Percentiles rank a stretch among this genome's conserved stretches.
Evolutionary conservation across 2,888 invertebrate genomes (phyloP).

Genomic region (Cephalotes varians): DNA sequence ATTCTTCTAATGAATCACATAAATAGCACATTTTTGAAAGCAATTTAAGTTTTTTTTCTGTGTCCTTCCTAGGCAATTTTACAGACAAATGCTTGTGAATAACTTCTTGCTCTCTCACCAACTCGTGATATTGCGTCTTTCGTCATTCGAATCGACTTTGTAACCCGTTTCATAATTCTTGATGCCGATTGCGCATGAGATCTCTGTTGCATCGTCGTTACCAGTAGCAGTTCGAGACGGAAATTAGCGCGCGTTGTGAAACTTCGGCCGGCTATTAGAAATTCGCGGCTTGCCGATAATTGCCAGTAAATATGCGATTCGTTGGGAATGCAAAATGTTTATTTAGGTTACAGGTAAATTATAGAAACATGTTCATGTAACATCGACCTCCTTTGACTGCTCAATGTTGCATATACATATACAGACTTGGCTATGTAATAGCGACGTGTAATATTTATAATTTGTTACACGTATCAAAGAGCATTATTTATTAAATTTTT

Average conservation of each 20-base stretch:
- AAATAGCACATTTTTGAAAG: background rate
- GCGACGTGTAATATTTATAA: background rate
- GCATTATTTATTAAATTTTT: background rate
- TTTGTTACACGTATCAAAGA: background rate
- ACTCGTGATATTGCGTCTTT: slow-evolving; percentile 27
- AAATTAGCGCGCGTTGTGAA: slow-evolving; percentile 39
- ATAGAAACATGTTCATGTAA: background rate
- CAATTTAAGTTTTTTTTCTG: background rate
- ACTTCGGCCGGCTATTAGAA: slow-evolving; percentile 23
- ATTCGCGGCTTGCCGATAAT: slow-evolving; percentile 36
- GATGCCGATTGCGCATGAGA: slow-evolving; percentile 23
- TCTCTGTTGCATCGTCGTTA: slow-evolving; percentile 10
- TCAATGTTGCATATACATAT: background rate
- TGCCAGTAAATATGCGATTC: slow-evolving; percentile 16
- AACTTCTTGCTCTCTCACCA: background rate
- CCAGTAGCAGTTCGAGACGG: slow-evolving; percentile 11
- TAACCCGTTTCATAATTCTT: slow-evolving; percentile 36
- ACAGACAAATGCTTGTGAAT: background rate
- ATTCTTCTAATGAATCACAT: background rate
- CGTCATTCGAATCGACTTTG: slow-evolving; percentile 28
- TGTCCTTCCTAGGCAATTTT: background rate
- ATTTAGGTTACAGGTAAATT: slow-evolving; percentile 8
- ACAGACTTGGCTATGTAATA: background rate
- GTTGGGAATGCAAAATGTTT: slow-evolving; percentile 8
- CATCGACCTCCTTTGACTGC: background rate